Base-by-base conservation (phyloP, 2,113 vertebrate genomes). In the Scomber colias region DNA sequence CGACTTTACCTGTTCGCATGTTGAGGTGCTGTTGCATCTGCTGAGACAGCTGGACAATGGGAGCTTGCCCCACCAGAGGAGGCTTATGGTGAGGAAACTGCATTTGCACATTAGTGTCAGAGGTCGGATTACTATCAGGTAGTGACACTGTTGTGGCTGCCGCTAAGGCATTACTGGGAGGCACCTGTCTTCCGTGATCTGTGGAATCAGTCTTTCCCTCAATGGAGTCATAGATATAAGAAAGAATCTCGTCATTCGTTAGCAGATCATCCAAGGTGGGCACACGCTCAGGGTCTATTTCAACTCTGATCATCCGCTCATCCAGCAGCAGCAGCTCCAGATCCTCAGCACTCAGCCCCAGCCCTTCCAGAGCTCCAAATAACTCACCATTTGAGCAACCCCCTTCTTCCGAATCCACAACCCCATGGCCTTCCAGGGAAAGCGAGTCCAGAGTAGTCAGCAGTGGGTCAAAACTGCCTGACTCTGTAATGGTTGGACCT, bases 241-340 rank as follows among this genome's bases (percentile, higher is more conserved):
- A 95, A 2, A 95, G 90, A 66, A 96, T 93, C 74, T 96, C 87
- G 0, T 89, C 85, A 7, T 94, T 95, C 17, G 92, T 85, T 10
- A 96, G 79, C 63, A 93, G 79, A 68, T 95, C 75, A 0, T 93
- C 94, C 45, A 96, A 81, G 0, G 90, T 84, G 0, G 68, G 93
- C 4, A 92, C 70, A 0, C 35, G 87, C 5, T 92, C 91, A 0
- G 86, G 81, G 77, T 95, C 93, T 81, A 95, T 93, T 57, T 91
- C 92, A 10, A 96, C 93, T 64, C 90, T 88, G 85, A 96, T 94
- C 95, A 94, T 96, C 63, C 95, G 91, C 80, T 96, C 95, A 15
- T 96, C 95, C 9, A 96, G 85, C 24, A 96, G 85, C 66, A 97
- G 92, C 31, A 96, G 90, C 71, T 97, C 95, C 66, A 96, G 80